Conservation (phyloP, 2,888 invertebrate species). For the Bugulina stolonifera region DNA sequence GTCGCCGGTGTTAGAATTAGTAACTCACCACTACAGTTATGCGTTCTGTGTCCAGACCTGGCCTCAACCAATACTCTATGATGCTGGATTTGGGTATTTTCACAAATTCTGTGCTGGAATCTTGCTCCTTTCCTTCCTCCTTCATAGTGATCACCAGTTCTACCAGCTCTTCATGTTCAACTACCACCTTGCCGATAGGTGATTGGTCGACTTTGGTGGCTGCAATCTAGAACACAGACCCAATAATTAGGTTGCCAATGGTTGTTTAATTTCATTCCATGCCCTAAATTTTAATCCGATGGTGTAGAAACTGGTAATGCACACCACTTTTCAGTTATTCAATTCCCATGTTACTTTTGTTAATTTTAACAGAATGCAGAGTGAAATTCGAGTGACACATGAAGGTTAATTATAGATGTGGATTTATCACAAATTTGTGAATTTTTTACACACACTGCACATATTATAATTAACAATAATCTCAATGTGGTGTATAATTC, state of each 20-base stretch:
- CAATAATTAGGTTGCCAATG: too few species aligned
- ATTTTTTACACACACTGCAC: background rate
- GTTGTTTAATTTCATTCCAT: too few species aligned
- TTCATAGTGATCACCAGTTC: background rate
- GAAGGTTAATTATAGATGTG: too few species aligned
- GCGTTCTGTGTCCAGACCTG: background rate
- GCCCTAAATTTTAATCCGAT: too few species aligned
- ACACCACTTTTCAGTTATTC: too few species aligned
- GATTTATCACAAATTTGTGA: background rate
- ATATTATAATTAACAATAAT: background rate
- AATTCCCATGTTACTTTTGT: too few species aligned
- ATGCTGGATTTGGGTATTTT: background rate
- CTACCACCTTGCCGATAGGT: background rate
- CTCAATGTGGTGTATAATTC: background rate
- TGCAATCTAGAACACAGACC: too few species aligned
- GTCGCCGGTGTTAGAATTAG: too few species aligned
- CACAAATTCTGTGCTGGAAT: background rate
- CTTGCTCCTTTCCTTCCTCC: background rate
- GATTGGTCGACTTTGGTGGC: constrained; percentile 12
- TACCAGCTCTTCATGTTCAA: background rate
- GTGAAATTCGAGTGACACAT: too few species aligned
- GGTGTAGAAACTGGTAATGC: too few species aligned
- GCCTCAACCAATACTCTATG: constrained; percentile 6
- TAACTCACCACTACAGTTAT: constrained; percentile 15
- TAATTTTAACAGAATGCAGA: too few species aligned